These are phyloP conservation scores for Masticophis lateralis DNA, from an alignment of 2,797 vertebrate species.

Conservation along the genomic window DNA sequence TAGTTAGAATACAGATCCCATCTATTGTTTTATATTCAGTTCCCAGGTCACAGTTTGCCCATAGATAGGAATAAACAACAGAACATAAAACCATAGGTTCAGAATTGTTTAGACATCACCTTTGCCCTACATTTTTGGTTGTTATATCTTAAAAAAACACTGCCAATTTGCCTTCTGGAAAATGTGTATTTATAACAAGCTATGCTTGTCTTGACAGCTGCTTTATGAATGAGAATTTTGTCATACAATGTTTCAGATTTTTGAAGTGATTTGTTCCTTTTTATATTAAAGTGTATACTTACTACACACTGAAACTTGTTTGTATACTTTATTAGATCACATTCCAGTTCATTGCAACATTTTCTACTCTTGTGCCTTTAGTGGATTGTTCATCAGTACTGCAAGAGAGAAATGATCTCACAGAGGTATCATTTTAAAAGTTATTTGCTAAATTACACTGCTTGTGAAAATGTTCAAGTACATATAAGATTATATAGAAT, in stretches of 20 bases:
- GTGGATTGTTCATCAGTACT: conserved; percentile 93
- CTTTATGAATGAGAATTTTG: not conserved
- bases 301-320: conserved; percentile 36
- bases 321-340: conserved; percentile 82
- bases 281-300: not conserved
- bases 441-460: not conserved
- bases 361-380: conserved; percentile 99
- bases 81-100: not conserved
- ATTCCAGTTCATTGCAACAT: conserved; percentile 98
- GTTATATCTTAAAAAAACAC: not conserved
- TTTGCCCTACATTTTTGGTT: not conserved
- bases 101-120: not conserved
- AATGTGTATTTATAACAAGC: not conserved
- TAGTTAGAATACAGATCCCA: not conserved
- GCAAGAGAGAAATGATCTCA: conserved; percentile 87
- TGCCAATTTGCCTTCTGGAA: not conserved
- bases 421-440: conserved; percentile 76
- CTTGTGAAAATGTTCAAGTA: not conserved
- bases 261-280: not conserved
- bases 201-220: not conserved
- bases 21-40: not conserved
- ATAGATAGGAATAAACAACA: not conserved
- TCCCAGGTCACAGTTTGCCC: not conserved
- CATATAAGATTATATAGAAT: not conserved
- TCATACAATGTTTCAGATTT: not conserved